Evolutionary conservation across 2,113 vertebrate species (phyloP).

Genomic region (Zosterops japonicus): DNA sequence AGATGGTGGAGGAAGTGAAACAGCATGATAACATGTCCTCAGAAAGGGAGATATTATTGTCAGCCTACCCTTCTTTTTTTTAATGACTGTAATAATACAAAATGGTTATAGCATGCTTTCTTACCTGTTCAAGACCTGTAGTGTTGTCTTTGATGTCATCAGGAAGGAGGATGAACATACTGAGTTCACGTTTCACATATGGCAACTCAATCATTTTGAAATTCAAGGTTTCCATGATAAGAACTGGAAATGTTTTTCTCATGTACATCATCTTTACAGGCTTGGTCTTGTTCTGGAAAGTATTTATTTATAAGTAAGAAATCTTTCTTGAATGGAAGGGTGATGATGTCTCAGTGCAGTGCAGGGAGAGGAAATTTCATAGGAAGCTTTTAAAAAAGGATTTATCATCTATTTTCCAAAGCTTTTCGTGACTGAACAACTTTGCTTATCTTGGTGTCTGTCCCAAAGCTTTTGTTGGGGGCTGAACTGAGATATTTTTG

Average conservation of each 20-base stretch:
- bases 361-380: background rate
- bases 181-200: conserved; percentile 80
- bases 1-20: background rate
- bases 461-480: background rate
- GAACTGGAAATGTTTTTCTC: conserved; percentile 65
- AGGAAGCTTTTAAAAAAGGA: background rate
- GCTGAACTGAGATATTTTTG: background rate
- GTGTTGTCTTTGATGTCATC: conserved; percentile 61
- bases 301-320: background rate
- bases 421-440: background rate
- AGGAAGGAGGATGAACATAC: conserved; percentile 86
- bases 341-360: background rate
- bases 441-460: background rate
- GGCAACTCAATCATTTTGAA: conserved; percentile 81
- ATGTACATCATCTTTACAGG: conserved; percentile 82
- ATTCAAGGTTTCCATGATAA: conserved; percentile 63
- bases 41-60: background rate
- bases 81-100: background rate
- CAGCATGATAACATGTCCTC: background rate
- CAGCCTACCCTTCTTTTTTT: background rate
- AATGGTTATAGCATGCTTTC: background rate
- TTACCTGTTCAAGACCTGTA: conserved; percentile 84
- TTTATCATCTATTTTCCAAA: background rate
- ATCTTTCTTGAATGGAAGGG: background rate
- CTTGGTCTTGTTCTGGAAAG: conserved; percentile 77